Conservation (phyloP, 2,797 vertebrate genomes). For the Remorina albescens region DNA sequence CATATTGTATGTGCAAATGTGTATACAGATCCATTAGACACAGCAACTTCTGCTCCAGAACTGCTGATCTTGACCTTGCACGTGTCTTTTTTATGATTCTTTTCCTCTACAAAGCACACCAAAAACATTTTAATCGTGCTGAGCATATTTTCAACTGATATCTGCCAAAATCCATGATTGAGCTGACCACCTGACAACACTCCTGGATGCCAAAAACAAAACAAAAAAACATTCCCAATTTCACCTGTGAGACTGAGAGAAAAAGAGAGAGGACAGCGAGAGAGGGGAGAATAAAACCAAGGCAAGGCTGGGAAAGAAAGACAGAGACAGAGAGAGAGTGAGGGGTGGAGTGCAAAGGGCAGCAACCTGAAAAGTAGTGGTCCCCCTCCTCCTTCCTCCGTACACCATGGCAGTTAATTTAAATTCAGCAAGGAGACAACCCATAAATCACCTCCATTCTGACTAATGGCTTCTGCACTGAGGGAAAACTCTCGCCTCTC, state of each 20-base stretch:
- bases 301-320: constrained; percentile 31
- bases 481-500: constrained; percentile 82
- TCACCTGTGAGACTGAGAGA: constrained; percentile 56
- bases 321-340: constrained; percentile 32
- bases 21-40: not conserved
- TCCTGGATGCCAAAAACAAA: constrained; percentile 68
- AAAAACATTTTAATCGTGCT: constrained; percentile 34
- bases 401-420: constrained; percentile 85
- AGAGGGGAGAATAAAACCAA: constrained; percentile 8
- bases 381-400: constrained; percentile 59
- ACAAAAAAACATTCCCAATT: constrained; percentile 65
- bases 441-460: constrained; percentile 89
- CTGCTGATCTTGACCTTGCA: constrained; percentile 66
- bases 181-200: constrained; percentile 71
- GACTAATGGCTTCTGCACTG: constrained; percentile 88
- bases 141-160: constrained; percentile 57
- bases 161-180: constrained; percentile 42
- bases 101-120: constrained; percentile 27
- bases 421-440: constrained; percentile 87
- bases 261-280: constrained; percentile 26
- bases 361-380: constrained; percentile 69
- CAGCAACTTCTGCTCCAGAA: constrained; percentile 30
- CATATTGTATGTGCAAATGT: not conserved
- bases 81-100: constrained; percentile 38
- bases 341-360: constrained; percentile 71